Evolutionary conservation across 2,113 vertebrate genomes (phyloP), one percentile per base, ranked within the genome.

Genomic region (Callospermophilus lateralis): DNA sequence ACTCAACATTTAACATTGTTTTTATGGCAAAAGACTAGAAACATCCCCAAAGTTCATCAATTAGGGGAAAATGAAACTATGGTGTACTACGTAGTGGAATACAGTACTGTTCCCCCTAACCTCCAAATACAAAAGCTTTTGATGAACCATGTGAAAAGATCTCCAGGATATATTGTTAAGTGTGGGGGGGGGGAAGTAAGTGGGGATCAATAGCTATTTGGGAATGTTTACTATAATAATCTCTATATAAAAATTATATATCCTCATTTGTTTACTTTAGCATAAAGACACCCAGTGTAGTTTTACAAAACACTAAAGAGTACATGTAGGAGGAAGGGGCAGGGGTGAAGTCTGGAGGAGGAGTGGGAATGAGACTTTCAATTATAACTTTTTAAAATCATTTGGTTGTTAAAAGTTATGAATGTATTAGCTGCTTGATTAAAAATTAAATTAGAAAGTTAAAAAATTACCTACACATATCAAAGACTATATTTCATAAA

Each of bases 371-470:
- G 12, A 73, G 20, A 79, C 34, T 92, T 93, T 72, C n/a, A 89
- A n/a, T 77, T 24, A 8, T 34, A 68, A 88, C 17, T 86, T 94
- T 85, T 37, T 12, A 94, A 19, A 78, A 93, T 79, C 42, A 80
- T n/a, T 76, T 94, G 37, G 95, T 81, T 88, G 87, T 63, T 84
- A 84, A 80, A 84, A 93, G 15, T 16, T 68, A 10, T 65, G 37
- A 96, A 78, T 24, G 6, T 37, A 85, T 88, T 94, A 94, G 22
- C 30, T 48, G 78, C 42, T 84, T 26, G 81, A 92, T 84, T 68
- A 58, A 95, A 97, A 93, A 78, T 95, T 55, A 90, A 95, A 93
- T 95, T 37, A 90, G 58, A 92, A 94, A 85, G 88, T 17, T n/a
- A n/a, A 53, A 79, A 95, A 96, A 93, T 68, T 79, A 81, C 28